Evolutionary conservation across 1,140 invertebrate species (phyloP), one percentile per base, ranked within the genome.

Genomic region (Papilio glaucus): DNA sequence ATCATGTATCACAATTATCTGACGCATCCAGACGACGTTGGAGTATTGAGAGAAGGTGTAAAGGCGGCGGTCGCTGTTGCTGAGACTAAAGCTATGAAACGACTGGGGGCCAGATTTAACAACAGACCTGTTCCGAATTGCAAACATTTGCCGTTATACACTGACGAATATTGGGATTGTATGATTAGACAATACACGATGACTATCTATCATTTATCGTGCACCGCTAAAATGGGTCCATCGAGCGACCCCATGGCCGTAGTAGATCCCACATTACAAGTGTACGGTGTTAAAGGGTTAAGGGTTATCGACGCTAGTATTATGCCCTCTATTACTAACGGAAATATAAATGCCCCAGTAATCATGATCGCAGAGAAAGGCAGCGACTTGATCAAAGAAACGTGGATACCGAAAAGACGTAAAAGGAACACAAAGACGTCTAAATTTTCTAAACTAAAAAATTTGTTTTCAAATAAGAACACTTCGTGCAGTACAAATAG

Each of bases 341-440:
- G 97, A 0, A 98, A 98, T 80, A 97, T 97, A 15, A 97, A 98
- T 77, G 97, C 97, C 0, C 96, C 97, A 0, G 95, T 96, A 0
- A 97, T 98, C 9, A 98, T 98, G 98, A 97, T 99, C n/a, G 98
- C 94, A 0, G 98, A 99, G 84, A 98, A 98, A 85, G 98, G 96
- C 0, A 95, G 98, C 0, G 98, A 98, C 91, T 84, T 98, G 84
- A 96, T 99, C 7, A 97, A 97, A 83, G 92, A 95, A 70, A 91
- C 95, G 39, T 97, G 96, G 96, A 76, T 94, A 1, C 72, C 77
- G 3, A 92, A 81, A 49, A 74, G 73, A 12, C 85, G 78, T 18
- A 89, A 84, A 71, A 90, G 90, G 77, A 87, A 74, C 49, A 82
- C 82, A 69, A 88, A 85, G 80, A 84, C 85, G 68, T 42, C 76